A percentile compares a stretch with the other conserved stretches of the same genome.
Conservation (phyloP, 2,888 invertebrate genomes). For the Sinotaia quadrata region DNA sequence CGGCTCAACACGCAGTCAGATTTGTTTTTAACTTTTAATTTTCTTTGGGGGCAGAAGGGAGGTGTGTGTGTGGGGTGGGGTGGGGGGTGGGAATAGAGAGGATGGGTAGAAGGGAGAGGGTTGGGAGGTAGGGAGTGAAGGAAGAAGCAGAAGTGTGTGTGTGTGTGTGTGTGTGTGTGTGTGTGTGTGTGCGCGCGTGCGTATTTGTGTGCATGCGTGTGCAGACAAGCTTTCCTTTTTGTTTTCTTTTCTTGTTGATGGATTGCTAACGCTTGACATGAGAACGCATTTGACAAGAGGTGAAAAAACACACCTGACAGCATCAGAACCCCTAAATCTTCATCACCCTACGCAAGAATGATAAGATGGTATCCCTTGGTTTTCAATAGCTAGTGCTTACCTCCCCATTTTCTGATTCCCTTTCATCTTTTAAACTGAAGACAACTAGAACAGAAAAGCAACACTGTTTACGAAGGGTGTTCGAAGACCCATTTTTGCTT, state of each 20-base stretch:
- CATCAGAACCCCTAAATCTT: no score
- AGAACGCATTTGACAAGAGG: neutral
- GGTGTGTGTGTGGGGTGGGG: neutral
- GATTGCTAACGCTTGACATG: conserved; percentile 2
- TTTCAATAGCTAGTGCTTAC: no score
- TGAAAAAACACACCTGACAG: conserved; percentile 5
- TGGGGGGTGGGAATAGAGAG: neutral
- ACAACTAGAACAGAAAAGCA: no score
- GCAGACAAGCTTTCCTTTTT: neutral
- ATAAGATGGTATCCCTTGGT: no score
- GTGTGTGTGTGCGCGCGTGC: neutral
- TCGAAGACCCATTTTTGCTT: no score
- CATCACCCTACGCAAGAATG: no score
- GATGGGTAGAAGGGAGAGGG: neutral
- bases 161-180: neutral
- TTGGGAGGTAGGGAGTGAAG: conserved; percentile 1
- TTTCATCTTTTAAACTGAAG: no score
- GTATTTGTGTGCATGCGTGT: neutral
- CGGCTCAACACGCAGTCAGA: neutral
- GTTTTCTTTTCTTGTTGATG: no score
- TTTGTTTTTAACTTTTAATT: neutral
- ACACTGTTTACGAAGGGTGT: no score
- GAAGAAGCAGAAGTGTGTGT: neutral
- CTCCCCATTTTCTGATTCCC: no score
- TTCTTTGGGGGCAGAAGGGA: neutral